Evolutionary conservation across 1,140 invertebrate species (phyloP).

Genomic region (Drosophila baimaii): DNA sequence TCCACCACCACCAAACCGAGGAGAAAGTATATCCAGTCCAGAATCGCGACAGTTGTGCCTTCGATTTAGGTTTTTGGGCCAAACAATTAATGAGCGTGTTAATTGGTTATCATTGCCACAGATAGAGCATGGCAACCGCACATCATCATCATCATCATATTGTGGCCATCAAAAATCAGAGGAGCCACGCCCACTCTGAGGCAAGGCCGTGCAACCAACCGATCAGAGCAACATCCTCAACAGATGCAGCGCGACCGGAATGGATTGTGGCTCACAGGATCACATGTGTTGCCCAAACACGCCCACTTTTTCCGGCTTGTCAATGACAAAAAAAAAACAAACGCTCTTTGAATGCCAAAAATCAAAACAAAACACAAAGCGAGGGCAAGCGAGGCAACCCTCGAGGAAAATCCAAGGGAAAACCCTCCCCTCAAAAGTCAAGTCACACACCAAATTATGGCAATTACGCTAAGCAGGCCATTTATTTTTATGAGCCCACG

Average conservation of each 20-base stretch:
- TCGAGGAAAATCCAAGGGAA: constrained; percentile 16
- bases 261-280: constrained; percentile 5
- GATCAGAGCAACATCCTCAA: constrained; percentile 40
- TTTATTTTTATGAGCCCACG: constrained; percentile 82
- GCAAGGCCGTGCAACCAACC: background rate
- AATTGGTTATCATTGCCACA: constrained; percentile 67
- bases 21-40: background rate
- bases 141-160: constrained; percentile 50
- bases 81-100: constrained; percentile 67
- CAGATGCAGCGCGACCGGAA: constrained; percentile 69
- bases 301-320: constrained; percentile 52
- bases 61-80: constrained; percentile 49
- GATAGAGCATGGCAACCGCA: constrained; percentile 66
- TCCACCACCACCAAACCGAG: background rate
- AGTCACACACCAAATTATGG: constrained; percentile 77
- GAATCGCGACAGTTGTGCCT: constrained; percentile 65
- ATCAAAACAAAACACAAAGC: constrained; percentile 21
- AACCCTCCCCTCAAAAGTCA: constrained; percentile 50
- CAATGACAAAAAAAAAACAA: constrained; percentile 13
- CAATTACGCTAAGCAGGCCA: constrained; percentile 80
- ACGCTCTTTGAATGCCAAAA: constrained; percentile 43
- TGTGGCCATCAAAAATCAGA: constrained; percentile 44
- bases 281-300: constrained; percentile 73
- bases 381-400: constrained; percentile 5
- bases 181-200: constrained; percentile 59